phyloP scores from a whole-genome alignment of 2,888 invertebrate species.

The Dryocosmus kuriphilus region DNA sequence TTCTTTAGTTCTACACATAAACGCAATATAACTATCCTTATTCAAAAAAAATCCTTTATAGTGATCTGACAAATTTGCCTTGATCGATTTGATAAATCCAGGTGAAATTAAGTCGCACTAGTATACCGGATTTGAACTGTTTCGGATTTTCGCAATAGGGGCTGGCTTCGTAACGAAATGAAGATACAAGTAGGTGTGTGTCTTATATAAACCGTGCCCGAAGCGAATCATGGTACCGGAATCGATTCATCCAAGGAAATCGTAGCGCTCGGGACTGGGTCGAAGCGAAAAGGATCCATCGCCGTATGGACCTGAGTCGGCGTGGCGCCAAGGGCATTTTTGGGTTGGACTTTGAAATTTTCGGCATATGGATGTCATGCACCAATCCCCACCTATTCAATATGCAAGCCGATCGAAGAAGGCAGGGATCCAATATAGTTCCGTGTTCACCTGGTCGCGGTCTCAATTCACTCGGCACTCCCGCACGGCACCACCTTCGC shows the following conservation, averaged over 20 bases:
- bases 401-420: neutral
- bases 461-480: slow-evolving; percentile 63
- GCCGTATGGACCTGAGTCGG: neutral
- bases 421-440: slow-evolving; percentile 62
- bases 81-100: neutral
- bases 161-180: slow-evolving; percentile 4
- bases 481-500: slow-evolving; percentile 71
- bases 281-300: slow-evolving; percentile 21
- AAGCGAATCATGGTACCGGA: slow-evolving; percentile 20
- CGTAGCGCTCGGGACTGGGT: neutral
- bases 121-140: neutral
- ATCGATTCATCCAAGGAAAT: neutral
- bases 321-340: slow-evolving; percentile 2
- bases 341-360: neutral
- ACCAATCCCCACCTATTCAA: neutral
- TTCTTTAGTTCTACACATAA: too few species aligned
- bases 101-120: neutral
- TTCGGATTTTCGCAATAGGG: neutral
- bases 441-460: slow-evolving; percentile 72
- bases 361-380: neutral
- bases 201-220: neutral
- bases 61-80: neutral
- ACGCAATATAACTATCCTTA: too few species aligned
- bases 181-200: slow-evolving; percentile 26
- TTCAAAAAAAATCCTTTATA: too few species aligned